A percentile compares a stretch with the other conserved stretches of the same genome.
Conservation (phyloP, 1,140 invertebrate genomes). For the Eupristina koningsbergeri region DNA sequence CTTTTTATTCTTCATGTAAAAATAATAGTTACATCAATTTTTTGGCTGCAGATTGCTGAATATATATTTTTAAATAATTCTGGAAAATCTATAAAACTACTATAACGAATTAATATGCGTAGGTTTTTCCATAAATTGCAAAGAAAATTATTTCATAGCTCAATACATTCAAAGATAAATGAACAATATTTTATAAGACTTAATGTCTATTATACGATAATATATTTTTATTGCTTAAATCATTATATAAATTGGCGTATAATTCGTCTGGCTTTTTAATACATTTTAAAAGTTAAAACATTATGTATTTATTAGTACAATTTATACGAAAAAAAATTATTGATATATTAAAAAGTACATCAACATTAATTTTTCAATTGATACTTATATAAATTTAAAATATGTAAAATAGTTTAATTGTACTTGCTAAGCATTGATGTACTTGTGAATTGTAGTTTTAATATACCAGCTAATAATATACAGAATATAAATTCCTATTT, state of each 20-base stretch:
- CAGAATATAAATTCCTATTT: neutral
- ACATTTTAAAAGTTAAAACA: neutral
- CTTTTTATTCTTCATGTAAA: too few species aligned
- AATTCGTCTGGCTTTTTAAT: neutral
- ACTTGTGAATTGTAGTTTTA: neutral
- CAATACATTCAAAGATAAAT: neutral
- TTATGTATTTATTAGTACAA: neutral
- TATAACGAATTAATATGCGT: too few species aligned
- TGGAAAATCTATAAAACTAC: too few species aligned
- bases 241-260: conserved; percentile 33
- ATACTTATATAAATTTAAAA: neutral
- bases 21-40: too few species aligned
- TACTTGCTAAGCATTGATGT: neutral
- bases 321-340: neutral
- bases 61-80: too few species aligned
- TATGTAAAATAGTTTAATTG: neutral
- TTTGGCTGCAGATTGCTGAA: too few species aligned
- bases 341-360: neutral
- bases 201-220: conserved; percentile 19
- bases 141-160: conserved; percentile 21
- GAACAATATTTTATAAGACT: conserved; percentile 1
- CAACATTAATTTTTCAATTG: neutral
- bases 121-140: neutral
- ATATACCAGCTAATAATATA: neutral
- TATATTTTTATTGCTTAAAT: conserved; percentile 34